Evolutionary conservation across 2,113 vertebrate genomes (phyloP), one percentile per base, ranked within the genome.

Genomic region (Rhineura floridana): DNA sequence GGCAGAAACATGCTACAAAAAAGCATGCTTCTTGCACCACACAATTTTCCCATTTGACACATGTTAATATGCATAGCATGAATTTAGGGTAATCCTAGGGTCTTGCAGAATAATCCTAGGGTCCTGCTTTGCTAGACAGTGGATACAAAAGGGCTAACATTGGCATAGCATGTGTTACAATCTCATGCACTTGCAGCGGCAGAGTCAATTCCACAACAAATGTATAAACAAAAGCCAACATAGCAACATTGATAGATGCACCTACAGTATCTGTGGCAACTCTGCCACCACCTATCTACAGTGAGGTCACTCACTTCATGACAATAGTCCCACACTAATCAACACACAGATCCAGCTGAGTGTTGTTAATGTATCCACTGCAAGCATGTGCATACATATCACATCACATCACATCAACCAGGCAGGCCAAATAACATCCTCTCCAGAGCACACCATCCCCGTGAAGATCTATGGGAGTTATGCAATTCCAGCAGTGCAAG

Each of bases 11-110:
- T 15, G 30, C 85, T 91, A 90, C 0, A 0, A 90, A 88, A 21
- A 84, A 89, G 30, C 21, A 80, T 59, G 25, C 17, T 84, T 77
- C 1, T 44, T 50, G 81, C 62, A 87, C 59, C 39, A 23, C 4
- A 39, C 63, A 25, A 30, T 76, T 77, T 88, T 91, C 91, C 92
- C 80, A 15, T 72, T 42, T 72, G 50, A 81, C 42, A 52, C 55
- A 70, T 3, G 5, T 55, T 59, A 50, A 79, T 55, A 80, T 73
- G 4, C 46, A 73, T 85, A 72, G 39, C 39, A n/a, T 76, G 28
- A 7, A 85, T 75, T 33, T 44, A 62, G 39, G 3, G n/a, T 13
- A 13, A 72, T 44, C 55, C 46, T 36, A 52, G 48, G 46, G 63
- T 46, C 33, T 4, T 52, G 46, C 65, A n/a, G n/a, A n/a, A n/a